phyloP scores from a whole-genome alignment of 1,140 invertebrate species.

The Procambarus virginalis region DNA sequence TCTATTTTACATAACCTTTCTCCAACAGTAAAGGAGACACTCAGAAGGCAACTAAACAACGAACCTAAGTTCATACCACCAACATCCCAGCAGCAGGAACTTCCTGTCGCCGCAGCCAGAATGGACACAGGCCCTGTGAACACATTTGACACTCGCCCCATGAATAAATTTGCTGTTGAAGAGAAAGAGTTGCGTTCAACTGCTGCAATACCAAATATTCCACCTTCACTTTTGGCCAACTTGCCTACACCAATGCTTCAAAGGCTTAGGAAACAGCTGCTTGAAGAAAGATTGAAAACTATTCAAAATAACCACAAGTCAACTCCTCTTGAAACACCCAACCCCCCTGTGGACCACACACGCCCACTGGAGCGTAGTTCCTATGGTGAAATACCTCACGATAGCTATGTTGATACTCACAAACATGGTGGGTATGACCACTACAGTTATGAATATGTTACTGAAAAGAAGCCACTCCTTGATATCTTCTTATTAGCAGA shows the following conservation, averaged over 20 bases:
- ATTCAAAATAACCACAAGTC: neutral
- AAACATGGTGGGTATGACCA: neutral
- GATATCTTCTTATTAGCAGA: slow-evolving; percentile 48
- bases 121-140: slow-evolving; percentile 27
- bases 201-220: neutral
- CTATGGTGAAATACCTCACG: neutral
- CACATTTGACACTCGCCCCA: neutral
- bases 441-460: neutral
- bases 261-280: slow-evolving; percentile 10
- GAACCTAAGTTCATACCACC: slow-evolving; percentile 17
- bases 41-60: slow-evolving; percentile 22
- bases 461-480: neutral
- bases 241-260: slow-evolving; percentile 4
- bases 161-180: neutral
- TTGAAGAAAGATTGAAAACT: slow-evolving; percentile 1
- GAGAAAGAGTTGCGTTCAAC: neutral
- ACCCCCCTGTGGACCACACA: neutral
- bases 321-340: neutral
- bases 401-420: neutral
- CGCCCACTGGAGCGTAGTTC: neutral
- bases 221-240: neutral
- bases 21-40: slow-evolving; percentile 24
- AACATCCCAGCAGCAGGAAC: neutral
- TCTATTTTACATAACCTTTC: slow-evolving; percentile 19
- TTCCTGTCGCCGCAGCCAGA: slow-evolving; percentile 11